Conservation (phyloP, 2,113 vertebrate species). For the Ameiurus melas region DNA sequence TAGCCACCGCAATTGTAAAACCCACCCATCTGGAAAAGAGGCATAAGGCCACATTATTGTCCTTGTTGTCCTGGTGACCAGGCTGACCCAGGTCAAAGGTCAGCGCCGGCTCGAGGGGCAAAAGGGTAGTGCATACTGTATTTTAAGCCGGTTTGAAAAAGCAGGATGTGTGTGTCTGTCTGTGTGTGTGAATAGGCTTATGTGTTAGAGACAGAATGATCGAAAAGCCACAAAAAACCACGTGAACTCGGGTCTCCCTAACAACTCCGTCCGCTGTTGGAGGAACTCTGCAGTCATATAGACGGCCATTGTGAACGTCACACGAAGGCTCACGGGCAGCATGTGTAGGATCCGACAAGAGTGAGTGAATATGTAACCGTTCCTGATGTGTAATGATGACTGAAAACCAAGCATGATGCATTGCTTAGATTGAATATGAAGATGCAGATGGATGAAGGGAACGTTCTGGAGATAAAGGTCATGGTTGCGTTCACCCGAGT, state of each 20-base stretch:
- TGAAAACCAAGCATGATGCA: not conserved
- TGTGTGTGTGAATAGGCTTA: constrained; percentile 50
- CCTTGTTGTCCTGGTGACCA: constrained; percentile 38
- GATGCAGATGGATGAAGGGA: not conserved
- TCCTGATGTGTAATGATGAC: not conserved
- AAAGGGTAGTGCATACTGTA: constrained; percentile 36
- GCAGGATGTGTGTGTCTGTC: constrained; percentile 50
- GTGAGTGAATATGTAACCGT: not conserved
- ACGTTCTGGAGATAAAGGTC: not conserved
- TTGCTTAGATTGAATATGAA: not conserved
- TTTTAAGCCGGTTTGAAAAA: constrained; percentile 36
- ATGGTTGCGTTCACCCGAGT: not conserved
- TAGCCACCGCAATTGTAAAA: not conserved
- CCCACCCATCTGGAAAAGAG: not conserved
- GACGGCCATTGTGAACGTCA: constrained; percentile 42
- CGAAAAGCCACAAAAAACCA: constrained; percentile 43
- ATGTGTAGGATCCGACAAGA: not conserved
- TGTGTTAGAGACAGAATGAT: constrained; percentile 48
- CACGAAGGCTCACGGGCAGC: not conserved
- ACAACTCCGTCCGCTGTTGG: constrained; percentile 42
- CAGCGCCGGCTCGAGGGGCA: constrained; percentile 11
- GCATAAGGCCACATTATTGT: constrained; percentile 24
- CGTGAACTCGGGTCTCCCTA: constrained; percentile 52
- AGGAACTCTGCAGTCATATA: constrained; percentile 48
- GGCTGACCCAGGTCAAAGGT: constrained; percentile 51